Conservation (phyloP, 2,888 invertebrate genomes). For the Tupiocoris notatus region DNA sequence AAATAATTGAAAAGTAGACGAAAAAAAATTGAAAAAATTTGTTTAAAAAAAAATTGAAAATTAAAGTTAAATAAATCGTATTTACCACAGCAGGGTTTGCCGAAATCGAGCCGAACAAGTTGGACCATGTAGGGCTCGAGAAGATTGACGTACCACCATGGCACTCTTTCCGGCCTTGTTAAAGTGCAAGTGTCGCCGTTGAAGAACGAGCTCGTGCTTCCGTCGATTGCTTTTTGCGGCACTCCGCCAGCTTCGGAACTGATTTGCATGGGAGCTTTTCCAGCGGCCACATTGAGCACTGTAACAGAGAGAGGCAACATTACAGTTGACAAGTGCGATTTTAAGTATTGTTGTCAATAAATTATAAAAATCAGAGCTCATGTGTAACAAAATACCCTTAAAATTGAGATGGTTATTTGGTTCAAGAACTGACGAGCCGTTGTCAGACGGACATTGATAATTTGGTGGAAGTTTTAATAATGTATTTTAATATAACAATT, state of each 20-base stretch:
- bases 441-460: too few relatives aligned
- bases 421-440: too few relatives aligned
- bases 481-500: too few relatives aligned
- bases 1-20: background rate
- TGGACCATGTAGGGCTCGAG: constrained; percentile 94
- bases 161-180: constrained; percentile 76
- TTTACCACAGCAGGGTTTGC: constrained; percentile 88
- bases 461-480: too few relatives aligned
- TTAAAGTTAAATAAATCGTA: constrained; percentile 47
- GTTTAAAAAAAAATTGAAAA: background rate
- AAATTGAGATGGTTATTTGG: too few relatives aligned
- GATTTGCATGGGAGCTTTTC: constrained; percentile 92
- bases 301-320: constrained; percentile 50
- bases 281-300: constrained; percentile 91
- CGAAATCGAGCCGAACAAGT: constrained; percentile 84
- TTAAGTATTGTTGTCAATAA: too few relatives aligned
- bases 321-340: background rate
- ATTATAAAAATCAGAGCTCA: too few relatives aligned
- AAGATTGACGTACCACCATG: constrained; percentile 95
- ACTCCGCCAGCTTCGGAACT: constrained; percentile 79
- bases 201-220: constrained; percentile 80
- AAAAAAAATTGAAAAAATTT: background rate
- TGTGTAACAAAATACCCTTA: too few relatives aligned
- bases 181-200: constrained; percentile 82
- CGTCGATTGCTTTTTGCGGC: constrained; percentile 87